phyloP scores from a whole-genome alignment of 2,888 invertebrate species.

The Macropis europaea region DNA sequence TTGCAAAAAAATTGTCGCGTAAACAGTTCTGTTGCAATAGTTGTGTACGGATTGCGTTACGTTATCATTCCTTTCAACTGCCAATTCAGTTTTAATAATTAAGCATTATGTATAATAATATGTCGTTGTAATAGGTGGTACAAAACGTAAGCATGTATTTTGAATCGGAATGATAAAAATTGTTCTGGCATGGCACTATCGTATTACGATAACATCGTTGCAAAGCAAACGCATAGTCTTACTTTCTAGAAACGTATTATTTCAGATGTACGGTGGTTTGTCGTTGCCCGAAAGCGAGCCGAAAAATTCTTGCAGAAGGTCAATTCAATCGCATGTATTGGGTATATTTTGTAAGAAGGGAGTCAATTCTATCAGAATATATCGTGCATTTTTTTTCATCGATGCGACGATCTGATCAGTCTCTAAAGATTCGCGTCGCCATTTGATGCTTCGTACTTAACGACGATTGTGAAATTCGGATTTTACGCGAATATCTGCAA shows the following conservation, averaged over 20 bases:
- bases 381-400: not conserved
- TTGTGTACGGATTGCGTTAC: not conserved
- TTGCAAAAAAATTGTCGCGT: not conserved
- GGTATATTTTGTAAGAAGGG: too few relatives aligned
- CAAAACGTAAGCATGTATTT: not conserved
- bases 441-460: not conserved
- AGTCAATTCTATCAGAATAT: too few relatives aligned
- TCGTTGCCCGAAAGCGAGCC: too few relatives aligned
- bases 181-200: not conserved
- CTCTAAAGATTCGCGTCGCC: not conserved
- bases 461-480: not conserved
- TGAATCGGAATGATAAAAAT: not conserved
- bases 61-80: slow-evolving; percentile 58
- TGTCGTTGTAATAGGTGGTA: not conserved
- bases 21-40: not conserved
- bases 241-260: not conserved
- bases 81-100: slow-evolving; percentile 31
- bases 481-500: not conserved
- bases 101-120: not conserved
- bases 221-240: not conserved
- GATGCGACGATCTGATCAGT: not conserved
- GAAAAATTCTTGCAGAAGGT: too few relatives aligned
- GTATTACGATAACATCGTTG: not conserved
- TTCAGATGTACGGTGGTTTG: not conserved
- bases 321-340: too few relatives aligned